Percentiles rank a stretch among this genome's conserved stretches.
Evolutionary conservation across 2,888 invertebrate genomes (phyloP).

Genomic region (Andricus quercusramuli): DNA sequence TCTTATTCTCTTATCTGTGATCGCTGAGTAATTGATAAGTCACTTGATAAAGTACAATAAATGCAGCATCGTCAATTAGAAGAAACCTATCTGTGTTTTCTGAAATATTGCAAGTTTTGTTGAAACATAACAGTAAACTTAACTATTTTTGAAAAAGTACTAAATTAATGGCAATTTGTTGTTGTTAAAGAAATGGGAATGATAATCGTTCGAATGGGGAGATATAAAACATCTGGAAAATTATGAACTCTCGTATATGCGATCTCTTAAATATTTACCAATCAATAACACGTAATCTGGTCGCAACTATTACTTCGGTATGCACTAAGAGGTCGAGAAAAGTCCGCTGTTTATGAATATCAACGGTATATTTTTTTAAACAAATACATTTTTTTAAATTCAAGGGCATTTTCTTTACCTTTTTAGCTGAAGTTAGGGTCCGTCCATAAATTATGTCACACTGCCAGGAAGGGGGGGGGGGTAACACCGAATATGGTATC

Average conservation of each 20-base stretch:
- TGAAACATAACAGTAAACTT: background rate
- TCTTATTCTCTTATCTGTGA: slow-evolving; percentile 11
- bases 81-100: background rate
- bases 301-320: too few species aligned
- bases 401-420: too few species aligned
- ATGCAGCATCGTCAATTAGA: background rate
- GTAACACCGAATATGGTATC: too few species aligned
- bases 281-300: background rate
- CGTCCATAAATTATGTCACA: too few species aligned
- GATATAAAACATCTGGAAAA: background rate
- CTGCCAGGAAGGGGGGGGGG: too few species aligned
- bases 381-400: too few species aligned
- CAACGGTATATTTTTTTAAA: too few species aligned
- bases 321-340: too few species aligned
- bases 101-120: background rate
- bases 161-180: background rate
- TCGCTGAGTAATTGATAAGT: slow-evolving; percentile 15
- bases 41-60: background rate
- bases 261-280: background rate
- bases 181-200: background rate
- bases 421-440: too few species aligned
- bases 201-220: background rate
- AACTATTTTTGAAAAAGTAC: background rate
- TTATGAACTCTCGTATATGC: background rate
- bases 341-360: too few species aligned